Percentiles rank a stretch among this genome's conserved stretches.
These are phyloP conservation scores for Aromia moschata DNA, from an alignment of 2,888 invertebrate genomes.

Conservation along the genomic window DNA sequence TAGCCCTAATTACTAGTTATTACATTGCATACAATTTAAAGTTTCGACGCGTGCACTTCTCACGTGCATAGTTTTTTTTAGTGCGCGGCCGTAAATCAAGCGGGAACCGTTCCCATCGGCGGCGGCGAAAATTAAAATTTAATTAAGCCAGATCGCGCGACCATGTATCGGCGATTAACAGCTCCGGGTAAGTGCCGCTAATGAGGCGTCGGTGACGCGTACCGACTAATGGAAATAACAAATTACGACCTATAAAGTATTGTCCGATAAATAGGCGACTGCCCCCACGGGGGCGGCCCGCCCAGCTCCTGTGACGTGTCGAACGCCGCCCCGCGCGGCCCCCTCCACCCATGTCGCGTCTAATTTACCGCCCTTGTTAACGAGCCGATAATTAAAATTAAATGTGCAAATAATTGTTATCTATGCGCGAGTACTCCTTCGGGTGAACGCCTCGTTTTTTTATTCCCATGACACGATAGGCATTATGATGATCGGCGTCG, in stretches of 20 bases:
- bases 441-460: slow-evolving; percentile 12
- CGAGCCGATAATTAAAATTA: slow-evolving; percentile 44
- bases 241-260: slow-evolving; percentile 47
- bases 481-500: too few species aligned
- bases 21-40: too few species aligned
- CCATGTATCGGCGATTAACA: slow-evolving; percentile 38
- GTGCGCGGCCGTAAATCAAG: slow-evolving; percentile 23
- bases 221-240: slow-evolving; percentile 45
- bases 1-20: too few species aligned
- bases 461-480: too few species aligned
- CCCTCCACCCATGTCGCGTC: slow-evolving; percentile 36
- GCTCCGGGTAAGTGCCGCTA: slow-evolving; percentile 41
- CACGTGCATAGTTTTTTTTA: slow-evolving; percentile 3
- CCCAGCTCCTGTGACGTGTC: too few species aligned
- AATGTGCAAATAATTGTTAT: slow-evolving; percentile 27
- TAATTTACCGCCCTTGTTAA: slow-evolving; percentile 42
- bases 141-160: slow-evolving; percentile 33
- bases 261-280: slow-evolving; percentile 46
- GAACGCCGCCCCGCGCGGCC: too few species aligned
- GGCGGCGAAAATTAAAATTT: slow-evolving; percentile 30
- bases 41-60: neutral
- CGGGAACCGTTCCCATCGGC: slow-evolving; percentile 27
- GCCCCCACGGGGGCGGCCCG: slow-evolving; percentile 41
- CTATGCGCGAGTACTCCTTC: slow-evolving; percentile 18
- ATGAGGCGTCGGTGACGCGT: slow-evolving; percentile 34